Evolutionary conservation across 1,140 invertebrate species (phyloP).

Genomic region (Panagrolaimus sp.): DNA sequence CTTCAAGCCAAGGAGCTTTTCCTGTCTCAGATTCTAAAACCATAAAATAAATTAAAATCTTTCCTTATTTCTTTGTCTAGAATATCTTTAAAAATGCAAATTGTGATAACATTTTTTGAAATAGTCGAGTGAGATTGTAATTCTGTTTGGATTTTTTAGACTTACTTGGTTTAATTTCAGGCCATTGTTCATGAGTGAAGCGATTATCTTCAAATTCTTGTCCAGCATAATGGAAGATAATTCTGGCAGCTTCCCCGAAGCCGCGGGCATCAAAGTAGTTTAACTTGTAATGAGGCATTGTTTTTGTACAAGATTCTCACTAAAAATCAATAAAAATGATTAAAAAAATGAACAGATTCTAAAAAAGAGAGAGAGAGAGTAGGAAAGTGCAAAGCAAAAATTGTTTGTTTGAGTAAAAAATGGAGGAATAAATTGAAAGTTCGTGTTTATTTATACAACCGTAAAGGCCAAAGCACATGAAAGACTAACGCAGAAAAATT

Average conservation of each 20-base stretch:
- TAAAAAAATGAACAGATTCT: too few species aligned
- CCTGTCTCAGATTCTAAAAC: background rate
- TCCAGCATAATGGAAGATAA: conserved; percentile 10
- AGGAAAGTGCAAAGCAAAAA: too few species aligned
- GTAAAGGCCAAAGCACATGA: too few species aligned
- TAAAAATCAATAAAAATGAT: too few species aligned
- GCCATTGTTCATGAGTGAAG: background rate
- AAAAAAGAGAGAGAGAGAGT: too few species aligned
- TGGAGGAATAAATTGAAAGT: too few species aligned
- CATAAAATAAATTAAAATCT: background rate
- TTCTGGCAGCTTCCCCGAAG: background rate
- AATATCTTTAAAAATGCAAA: background rate
- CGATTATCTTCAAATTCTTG: conserved; percentile 9
- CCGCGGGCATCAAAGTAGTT: conserved; percentile 7
- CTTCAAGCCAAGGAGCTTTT: background rate
- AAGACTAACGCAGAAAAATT: too few species aligned
- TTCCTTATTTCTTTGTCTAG: too few species aligned
- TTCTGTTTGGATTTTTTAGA: too few species aligned
- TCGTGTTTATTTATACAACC: too few species aligned
- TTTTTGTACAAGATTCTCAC: background rate
- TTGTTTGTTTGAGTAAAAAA: too few species aligned
- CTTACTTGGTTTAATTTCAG: background rate
- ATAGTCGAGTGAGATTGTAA: too few species aligned
- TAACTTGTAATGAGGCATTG: conserved; percentile 11
- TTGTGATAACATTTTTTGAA: background rate